A percentile compares a stretch with the other conserved stretches of the same genome.
Evolutionary conservation across 2,113 vertebrate species (phyloP).

Genomic region (Chamaea fasciata): DNA sequence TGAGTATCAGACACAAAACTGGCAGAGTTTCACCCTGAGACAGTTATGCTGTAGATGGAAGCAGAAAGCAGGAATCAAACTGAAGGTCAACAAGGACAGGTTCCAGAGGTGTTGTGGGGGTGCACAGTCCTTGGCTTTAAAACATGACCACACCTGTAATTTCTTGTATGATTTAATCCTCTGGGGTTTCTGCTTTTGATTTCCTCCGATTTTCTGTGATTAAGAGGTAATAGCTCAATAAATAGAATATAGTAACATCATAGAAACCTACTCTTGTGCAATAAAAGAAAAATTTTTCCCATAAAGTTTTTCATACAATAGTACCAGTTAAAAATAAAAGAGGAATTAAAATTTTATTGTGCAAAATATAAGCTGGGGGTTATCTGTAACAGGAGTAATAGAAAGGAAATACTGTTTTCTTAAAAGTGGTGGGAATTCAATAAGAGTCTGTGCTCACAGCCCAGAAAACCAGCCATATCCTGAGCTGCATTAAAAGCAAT

Average conservation of each 20-base stretch:
- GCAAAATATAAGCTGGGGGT: neutral
- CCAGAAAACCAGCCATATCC: neutral
- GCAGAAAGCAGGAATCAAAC: neutral
- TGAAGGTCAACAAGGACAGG: neutral
- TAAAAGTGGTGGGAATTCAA: neutral
- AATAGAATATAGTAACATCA: neutral
- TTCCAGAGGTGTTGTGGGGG: neutral
- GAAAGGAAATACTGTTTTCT: neutral
- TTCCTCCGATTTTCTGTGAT: neutral
- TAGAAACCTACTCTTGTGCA: neutral
- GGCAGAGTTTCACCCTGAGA: rapidly evolving
- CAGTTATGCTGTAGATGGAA: neutral
- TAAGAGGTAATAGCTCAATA: neutral
- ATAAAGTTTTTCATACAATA: neutral
- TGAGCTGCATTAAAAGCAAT: neutral
- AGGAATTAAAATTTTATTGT: neutral
- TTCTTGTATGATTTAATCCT: neutral
- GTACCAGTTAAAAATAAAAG: neutral
- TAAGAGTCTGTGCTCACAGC: neutral
- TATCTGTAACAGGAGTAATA: neutral
- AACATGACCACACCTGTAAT: neutral
- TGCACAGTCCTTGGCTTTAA: neutral
- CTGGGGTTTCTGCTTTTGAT: neutral
- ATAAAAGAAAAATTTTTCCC: neutral
- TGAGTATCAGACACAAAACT: neutral